Conservation (phyloP, 2,888 invertebrate genomes). For the Nomada goodeniana region DNA sequence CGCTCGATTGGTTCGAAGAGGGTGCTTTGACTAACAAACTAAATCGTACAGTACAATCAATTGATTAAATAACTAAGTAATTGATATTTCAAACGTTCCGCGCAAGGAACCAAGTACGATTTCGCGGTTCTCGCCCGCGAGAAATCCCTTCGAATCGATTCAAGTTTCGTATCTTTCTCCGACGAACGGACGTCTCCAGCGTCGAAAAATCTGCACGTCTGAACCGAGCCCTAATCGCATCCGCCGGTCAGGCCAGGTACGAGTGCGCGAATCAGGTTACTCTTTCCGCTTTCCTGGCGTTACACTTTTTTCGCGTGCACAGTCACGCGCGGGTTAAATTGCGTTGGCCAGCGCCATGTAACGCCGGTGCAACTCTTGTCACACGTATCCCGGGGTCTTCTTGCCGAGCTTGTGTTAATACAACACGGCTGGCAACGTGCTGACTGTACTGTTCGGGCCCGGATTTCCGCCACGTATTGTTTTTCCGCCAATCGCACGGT, state of each 20-base stretch:
- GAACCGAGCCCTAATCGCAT: background rate
- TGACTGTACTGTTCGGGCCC: conserved; percentile 24
- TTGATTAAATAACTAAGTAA: too few species aligned
- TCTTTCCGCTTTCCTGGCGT: background rate
- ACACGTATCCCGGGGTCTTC: conserved; percentile 30
- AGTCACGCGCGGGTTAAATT: conserved; percentile 33
- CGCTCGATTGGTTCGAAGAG: too few species aligned
- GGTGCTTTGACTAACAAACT: too few species aligned
- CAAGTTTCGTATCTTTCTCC: too few species aligned
- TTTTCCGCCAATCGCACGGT: conserved; percentile 41
- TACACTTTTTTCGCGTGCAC: conserved; percentile 28
- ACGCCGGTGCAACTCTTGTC: conserved; percentile 23
- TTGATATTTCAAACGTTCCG: too few species aligned
- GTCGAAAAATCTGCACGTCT: too few species aligned
- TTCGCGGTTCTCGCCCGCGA: too few species aligned
- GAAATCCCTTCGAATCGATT: too few species aligned
- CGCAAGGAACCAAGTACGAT: too few species aligned
- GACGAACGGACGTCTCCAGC: too few species aligned
- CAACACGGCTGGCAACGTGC: conserved; percentile 38
- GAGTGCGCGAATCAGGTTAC: background rate
- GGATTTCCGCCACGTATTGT: conserved; percentile 51
- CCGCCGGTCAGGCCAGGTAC: background rate
- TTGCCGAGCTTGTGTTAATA: conserved; percentile 35
- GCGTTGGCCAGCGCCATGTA: conserved; percentile 14
- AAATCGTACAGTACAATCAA: too few species aligned